Base-by-base conservation (phyloP, 1,140 invertebrate genomes). In the Drosophila littoralis region DNA sequence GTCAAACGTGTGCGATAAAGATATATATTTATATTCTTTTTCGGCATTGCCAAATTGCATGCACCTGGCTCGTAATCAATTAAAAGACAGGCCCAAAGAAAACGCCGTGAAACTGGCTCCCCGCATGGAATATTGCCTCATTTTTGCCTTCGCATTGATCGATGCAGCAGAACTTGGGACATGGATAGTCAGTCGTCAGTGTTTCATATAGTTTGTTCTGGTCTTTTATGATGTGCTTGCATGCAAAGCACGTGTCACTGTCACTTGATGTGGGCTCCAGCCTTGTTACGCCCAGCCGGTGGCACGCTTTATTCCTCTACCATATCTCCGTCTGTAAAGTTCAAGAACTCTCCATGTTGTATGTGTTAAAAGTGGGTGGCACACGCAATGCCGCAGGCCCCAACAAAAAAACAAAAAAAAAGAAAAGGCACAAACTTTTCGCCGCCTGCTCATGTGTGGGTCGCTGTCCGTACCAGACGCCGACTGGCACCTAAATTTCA, bases 141-240 rank as follows among this genome's bases (percentile, higher is more conserved):
- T 12, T 10, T 28, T 28, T 28, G 48, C 33, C 51, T 68, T 48
- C 60, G 60, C 75, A 80, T 80, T 80, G 78, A 80, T 77, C 76
- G 71, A 52, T 77, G 72, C 72, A 75, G 51, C 55, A 33, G 46
- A 12, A 45, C 1, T 17, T 32, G 2, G 12, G 17, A n/a, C 38
- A n/a, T 40, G 40, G 28, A 43, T 51, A 46, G 46, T 68, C 64
- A 28, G 22, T 5, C 22, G 38, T 68, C 63, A 68, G 68, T 28
- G 28, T 79, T 81, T 71, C 60, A 74, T 85, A 81, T 88, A 75
- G 69, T 63, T 77, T 79, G 69, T 72, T 28, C 68, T 71, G 77
- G 68, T 57, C 80, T 85, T 90, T 91, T 84, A 91, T 91, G 88
- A 91, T 90, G 79, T 91, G 89, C 68, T 85, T 91, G 90, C 89